Conservation (phyloP, 1,140 invertebrate species). For the Coelopa frigida region DNA sequence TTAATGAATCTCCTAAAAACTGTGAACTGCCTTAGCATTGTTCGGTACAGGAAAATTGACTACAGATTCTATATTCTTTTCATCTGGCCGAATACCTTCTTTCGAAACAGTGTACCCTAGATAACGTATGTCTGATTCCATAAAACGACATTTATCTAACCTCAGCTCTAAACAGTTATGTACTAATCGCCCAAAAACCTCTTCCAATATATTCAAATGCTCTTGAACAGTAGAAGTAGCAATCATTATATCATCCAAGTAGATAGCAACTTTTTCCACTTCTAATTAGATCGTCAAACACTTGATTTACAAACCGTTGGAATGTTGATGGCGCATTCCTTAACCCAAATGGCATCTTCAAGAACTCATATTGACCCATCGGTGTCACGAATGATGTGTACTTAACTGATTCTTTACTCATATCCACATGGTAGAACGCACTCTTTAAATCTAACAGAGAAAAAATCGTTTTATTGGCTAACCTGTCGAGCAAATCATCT, state of each 20-base stretch:
- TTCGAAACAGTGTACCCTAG: constrained; percentile 21
- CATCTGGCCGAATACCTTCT: constrained; percentile 24
- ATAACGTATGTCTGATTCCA: constrained; percentile 14
- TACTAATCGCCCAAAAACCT: constrained; percentile 16
- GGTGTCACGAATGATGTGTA: constrained; percentile 19
- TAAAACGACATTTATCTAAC: constrained; percentile 20
- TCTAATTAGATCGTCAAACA: constrained; percentile 18
- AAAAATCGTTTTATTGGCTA: constrained; percentile 12
- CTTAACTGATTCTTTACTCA: constrained; percentile 10
- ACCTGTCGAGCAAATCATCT: constrained; percentile 12
- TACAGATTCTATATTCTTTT: constrained; percentile 22
- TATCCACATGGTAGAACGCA: constrained; percentile 16
- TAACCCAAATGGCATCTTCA: constrained; percentile 28
- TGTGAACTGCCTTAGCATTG: constrained; percentile 16
- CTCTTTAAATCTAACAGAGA: constrained; percentile 11
- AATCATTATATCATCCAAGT: constrained; percentile 25
- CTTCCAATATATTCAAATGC: constrained; percentile 6
- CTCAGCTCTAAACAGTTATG: background rate
- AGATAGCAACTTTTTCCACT: constrained; percentile 11
- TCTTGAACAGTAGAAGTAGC: constrained; percentile 13
- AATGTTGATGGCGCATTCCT: constrained; percentile 18
- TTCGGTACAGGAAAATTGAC: constrained; percentile 11
- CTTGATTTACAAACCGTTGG: constrained; percentile 20
- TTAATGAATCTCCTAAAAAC: constrained; percentile 22
- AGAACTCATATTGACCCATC: constrained; percentile 18